These are phyloP conservation scores for Eupsittula cactorum DNA, from an alignment of 2,113 vertebrate species.

Conservation along the genomic window DNA sequence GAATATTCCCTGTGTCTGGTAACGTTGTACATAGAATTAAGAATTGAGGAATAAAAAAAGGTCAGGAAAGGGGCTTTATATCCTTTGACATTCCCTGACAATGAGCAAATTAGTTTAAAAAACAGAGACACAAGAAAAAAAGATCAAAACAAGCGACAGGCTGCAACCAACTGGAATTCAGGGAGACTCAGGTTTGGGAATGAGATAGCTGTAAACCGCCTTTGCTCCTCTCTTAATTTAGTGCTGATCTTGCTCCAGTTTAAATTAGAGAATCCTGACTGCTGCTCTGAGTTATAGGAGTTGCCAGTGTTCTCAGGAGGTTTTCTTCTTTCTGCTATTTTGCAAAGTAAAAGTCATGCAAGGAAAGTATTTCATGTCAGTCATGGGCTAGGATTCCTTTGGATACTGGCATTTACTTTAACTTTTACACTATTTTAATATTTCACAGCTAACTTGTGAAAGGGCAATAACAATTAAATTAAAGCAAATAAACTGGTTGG, in stretches of 20 bases:
- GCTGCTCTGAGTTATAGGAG: conserved; percentile 27
- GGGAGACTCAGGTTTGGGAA: background rate
- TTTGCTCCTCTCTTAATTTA: conserved; percentile 31
- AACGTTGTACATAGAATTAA: background rate
- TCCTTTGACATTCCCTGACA: background rate
- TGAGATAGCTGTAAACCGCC: conserved; percentile 2
- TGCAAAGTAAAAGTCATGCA: background rate
- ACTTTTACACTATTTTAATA: conserved; percentile 37
- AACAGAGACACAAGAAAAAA: background rate
- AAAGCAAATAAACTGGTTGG: conserved; percentile 33
- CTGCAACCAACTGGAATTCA: background rate
- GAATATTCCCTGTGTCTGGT: background rate
- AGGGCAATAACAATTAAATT: conserved; percentile 41
- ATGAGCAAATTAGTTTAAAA: background rate
- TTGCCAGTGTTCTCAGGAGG: conserved; percentile 1
- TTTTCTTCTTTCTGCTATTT: conserved; percentile 42
- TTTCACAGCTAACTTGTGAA: conserved; percentile 26
- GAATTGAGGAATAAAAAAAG: background rate
- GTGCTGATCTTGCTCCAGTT: background rate
- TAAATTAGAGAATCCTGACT: conserved; percentile 6
- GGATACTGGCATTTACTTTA: conserved; percentile 40
- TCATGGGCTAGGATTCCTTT: conserved; percentile 25
- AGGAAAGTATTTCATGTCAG: conserved; percentile 8
- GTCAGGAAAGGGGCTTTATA: background rate
- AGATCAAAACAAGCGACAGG: background rate